Evolutionary conservation across 2,113 vertebrate species (phyloP).

Genomic region (Tenebrosternarchus preto): DNA sequence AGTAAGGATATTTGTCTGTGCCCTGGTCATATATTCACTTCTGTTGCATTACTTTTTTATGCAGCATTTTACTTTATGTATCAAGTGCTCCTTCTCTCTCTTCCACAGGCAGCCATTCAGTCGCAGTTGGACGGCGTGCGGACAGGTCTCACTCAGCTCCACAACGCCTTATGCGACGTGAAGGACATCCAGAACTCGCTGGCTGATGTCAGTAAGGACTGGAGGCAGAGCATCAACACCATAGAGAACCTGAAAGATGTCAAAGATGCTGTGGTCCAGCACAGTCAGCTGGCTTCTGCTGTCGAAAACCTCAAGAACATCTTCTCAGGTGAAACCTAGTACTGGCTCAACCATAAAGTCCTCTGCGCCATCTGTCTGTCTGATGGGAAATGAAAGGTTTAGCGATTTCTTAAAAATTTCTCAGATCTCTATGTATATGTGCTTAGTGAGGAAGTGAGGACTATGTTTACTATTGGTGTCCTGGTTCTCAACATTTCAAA

Average conservation of each 20-base stretch:
- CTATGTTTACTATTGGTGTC: no score
- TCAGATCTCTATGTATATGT: no score
- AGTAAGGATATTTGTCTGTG: conserved; percentile 66
- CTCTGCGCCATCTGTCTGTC: background rate
- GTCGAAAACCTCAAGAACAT: conserved; percentile 99
- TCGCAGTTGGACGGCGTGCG: conserved; percentile 95
- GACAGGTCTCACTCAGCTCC: conserved; percentile 93
- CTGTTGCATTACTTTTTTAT: no score
- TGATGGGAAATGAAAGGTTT: no score
- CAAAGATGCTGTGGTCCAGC: conserved; percentile 95
- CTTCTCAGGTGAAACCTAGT: conserved; percentile 83
- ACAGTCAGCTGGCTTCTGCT: conserved; percentile 94
- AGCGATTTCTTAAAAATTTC: no score
- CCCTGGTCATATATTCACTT: background rate
- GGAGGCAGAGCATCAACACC: conserved; percentile 96
- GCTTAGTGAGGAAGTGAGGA: no score
- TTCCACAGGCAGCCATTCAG: conserved; percentile 91
- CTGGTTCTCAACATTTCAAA: no score
- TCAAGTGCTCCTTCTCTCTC: background rate
- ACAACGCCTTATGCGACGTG: conserved; percentile 90
- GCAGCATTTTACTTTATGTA: no score
- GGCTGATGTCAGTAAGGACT: conserved; percentile 92
- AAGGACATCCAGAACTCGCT: conserved; percentile 90
- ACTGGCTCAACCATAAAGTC: background rate
- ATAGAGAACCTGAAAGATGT: conserved; percentile 95